Evolutionary conservation across 2,797 vertebrate species (phyloP).

Genomic region (Helicolenus hilgendorfi): DNA sequence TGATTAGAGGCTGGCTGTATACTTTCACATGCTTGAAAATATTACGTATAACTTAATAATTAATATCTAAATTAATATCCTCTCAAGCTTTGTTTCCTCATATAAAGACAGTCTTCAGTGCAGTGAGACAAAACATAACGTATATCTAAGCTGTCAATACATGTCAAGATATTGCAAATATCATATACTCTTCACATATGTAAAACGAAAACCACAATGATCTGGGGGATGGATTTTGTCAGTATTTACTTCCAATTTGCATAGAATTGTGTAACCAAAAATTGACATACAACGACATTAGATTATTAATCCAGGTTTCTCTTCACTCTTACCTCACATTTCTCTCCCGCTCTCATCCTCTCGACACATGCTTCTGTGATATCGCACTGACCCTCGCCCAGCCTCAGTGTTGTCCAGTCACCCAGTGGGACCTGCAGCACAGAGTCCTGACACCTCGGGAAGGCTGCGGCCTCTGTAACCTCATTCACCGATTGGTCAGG

Average conservation of each 20-base stretch:
- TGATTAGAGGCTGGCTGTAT: not conserved
- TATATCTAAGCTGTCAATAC: too few relatives aligned
- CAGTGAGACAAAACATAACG: too few relatives aligned
- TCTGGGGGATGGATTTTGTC: not conserved
- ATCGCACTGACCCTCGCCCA: slow-evolving; percentile 92
- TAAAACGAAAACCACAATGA: not conserved
- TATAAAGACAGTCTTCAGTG: too few relatives aligned
- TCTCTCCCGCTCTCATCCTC: slow-evolving; percentile 91
- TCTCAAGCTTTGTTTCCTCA: too few relatives aligned
- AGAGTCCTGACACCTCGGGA: slow-evolving; percentile 70
- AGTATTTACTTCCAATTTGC: not conserved
- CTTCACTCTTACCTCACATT: slow-evolving; percentile 86
- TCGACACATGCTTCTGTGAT: slow-evolving; percentile 91
- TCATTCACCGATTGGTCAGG: not conserved
- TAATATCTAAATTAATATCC: too few relatives aligned
- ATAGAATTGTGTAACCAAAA: not conserved
- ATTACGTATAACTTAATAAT: not conserved
- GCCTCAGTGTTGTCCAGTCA: slow-evolving; percentile 86
- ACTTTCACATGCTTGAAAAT: not conserved
- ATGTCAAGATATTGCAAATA: not conserved
- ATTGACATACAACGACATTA: not conserved
- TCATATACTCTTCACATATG: not conserved
- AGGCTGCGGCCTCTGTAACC: slow-evolving; percentile 17
- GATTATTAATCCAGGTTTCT: not conserved
- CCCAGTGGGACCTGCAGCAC: slow-evolving; percentile 87